Conservation (phyloP, 1,140 invertebrate species). For the Drosophila kikkawai region DNA sequence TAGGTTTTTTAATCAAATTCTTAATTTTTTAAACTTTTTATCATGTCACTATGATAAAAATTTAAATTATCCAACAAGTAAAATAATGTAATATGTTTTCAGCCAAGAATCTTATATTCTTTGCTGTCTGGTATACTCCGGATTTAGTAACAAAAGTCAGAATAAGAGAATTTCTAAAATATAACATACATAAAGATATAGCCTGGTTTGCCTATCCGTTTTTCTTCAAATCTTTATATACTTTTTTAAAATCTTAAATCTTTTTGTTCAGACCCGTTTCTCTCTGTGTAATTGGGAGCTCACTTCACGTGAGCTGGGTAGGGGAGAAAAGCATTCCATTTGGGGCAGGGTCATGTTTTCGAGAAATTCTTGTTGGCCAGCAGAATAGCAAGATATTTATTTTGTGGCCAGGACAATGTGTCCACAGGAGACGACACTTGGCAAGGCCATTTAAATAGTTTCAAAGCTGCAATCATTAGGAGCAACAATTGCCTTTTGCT, state of each 20-base stretch:
- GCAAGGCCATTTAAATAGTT: slow-evolving; percentile 49
- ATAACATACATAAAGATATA: too few species aligned
- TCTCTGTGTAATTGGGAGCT: slow-evolving; percentile 1
- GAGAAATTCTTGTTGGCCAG: slow-evolving; percentile 46
- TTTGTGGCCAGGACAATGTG: slow-evolving; percentile 48
- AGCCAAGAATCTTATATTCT: too few species aligned
- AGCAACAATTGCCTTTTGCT: slow-evolving; percentile 39
- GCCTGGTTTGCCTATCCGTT: too few species aligned
- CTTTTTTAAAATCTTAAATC: too few species aligned
- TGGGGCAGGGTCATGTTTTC: slow-evolving; percentile 38
- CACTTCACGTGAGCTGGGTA: neutral
- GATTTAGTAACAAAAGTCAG: too few species aligned
- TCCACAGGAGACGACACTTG: slow-evolving; percentile 12
- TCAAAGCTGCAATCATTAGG: slow-evolving; percentile 54
- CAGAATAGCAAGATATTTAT: slow-evolving; percentile 51
- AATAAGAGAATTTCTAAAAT: too few species aligned
- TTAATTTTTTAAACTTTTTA: neutral
- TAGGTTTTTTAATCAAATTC: too few species aligned
- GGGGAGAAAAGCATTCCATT: slow-evolving; percentile 20
- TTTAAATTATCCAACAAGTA: too few species aligned
- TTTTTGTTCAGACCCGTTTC: neutral
- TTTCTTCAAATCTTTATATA: too few species aligned
- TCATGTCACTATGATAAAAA: neutral
- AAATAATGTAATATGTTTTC: too few species aligned
- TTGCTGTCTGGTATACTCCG: too few species aligned